Percentiles rank a stretch among this genome's conserved stretches.
Conservation (phyloP, 2,888 invertebrate species). For the Kryphioiulus occultus region DNA sequence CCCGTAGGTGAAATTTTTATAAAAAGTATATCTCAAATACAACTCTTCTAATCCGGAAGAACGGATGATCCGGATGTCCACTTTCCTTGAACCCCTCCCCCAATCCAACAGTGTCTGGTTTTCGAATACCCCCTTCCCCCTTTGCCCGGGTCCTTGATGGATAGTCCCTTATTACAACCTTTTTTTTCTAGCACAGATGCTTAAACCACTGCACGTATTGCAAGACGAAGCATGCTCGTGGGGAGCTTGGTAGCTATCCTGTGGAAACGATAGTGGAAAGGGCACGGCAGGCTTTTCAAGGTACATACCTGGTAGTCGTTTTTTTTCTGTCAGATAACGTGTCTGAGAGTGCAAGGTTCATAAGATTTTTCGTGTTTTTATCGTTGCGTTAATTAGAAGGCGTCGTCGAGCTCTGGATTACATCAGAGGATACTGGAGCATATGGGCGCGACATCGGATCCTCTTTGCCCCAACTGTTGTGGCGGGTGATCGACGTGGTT, state of each 20-base stretch:
- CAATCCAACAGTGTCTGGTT: too few species aligned
- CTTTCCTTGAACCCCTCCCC: too few species aligned
- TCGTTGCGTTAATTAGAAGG: conserved; percentile 73
- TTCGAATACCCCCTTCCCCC: too few species aligned
- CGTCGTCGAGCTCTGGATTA: conserved; percentile 96
- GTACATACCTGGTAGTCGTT: conserved; percentile 56
- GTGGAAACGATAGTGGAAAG: conserved; percentile 88
- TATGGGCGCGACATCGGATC: conserved; percentile 95
- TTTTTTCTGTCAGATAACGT: too few species aligned
- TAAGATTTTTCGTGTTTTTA: not conserved
- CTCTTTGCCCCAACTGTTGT: conserved; percentile 83
- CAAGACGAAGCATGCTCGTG: conserved; percentile 96
- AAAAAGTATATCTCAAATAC: too few species aligned
- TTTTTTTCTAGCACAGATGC: conserved; percentile 67
- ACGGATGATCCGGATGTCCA: too few species aligned
- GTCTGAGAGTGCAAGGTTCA: too few species aligned
- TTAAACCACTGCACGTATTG: conserved; percentile 99
- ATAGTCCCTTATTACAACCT: too few species aligned
- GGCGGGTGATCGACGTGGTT: conserved; percentile 80
- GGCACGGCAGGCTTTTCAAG: conserved; percentile 78
- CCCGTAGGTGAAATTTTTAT: too few species aligned
- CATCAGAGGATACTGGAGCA: conserved; percentile 97
- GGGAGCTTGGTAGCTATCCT: conserved; percentile 93
- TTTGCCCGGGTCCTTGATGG: too few species aligned
- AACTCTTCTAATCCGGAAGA: too few species aligned